Conservation (phyloP, 2,797 vertebrate genomes). For the Mus spretus region DNA sequence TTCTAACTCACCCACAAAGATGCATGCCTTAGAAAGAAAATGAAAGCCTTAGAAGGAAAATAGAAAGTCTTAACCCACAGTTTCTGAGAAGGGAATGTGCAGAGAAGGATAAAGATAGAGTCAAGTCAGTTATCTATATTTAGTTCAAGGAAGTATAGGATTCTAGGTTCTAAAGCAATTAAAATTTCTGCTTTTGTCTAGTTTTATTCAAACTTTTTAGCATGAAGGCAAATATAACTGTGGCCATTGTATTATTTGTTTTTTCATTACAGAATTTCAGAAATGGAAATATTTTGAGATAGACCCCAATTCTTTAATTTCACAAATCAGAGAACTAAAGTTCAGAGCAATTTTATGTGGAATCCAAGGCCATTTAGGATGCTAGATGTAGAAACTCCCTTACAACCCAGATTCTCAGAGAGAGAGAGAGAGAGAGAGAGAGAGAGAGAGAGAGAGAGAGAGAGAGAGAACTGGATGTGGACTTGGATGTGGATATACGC, state of each 20-base stretch:
- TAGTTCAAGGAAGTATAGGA: slow-evolving; percentile 34
- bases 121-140: slow-evolving; percentile 26
- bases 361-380: background rate
- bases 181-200: background rate
- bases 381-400: background rate
- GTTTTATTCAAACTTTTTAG: slow-evolving; percentile 27
- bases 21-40: background rate
- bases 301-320: background rate
- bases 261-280: slow-evolving; percentile 40
- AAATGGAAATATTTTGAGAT: background rate
- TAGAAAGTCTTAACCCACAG: slow-evolving; percentile 50
- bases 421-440: no score
- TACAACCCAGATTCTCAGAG: background rate
- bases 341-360: slow-evolving; percentile 2
- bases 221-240: background rate
- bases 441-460: no score
- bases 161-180: background rate
- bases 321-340: background rate
- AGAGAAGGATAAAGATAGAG: background rate
- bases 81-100: slow-evolving; percentile 39
- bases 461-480: background rate
- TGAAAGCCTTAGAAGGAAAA: slow-evolving; percentile 59
- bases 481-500: background rate
- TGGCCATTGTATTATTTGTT: background rate
- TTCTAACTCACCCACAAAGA: slow-evolving; percentile 1